Conservation (phyloP, 2,797 vertebrate species). For the Melanotaenia parkinsoni region DNA sequence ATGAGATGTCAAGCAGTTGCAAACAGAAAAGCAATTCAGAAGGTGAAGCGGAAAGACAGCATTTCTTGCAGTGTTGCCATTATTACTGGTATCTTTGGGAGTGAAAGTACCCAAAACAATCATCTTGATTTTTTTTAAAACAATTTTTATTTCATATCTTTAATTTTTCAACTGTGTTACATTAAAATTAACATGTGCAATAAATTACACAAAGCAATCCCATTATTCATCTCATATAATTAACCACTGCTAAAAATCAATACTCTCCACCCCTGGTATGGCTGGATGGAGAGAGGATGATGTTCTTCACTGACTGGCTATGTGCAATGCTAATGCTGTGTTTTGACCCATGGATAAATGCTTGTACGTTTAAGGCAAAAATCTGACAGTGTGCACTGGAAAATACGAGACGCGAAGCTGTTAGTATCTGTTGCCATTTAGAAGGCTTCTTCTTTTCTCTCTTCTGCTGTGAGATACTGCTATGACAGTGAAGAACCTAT, state of each 20-base stretch:
- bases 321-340: background rate
- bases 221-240: conserved; percentile 25
- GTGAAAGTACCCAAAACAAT: background rate
- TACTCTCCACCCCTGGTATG: conserved; percentile 25
- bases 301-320: conserved; percentile 15
- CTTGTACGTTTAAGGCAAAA: conserved; percentile 18
- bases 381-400: conserved; percentile 13
- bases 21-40: conserved; percentile 9
- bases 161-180: background rate
- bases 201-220: background rate
- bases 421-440: conserved; percentile 3
- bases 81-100: background rate
- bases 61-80: background rate
- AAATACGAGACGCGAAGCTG: conserved; percentile 1
- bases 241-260: conserved; percentile 49
- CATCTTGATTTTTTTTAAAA: background rate
- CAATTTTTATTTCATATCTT: background rate
- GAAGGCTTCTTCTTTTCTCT: conserved; percentile 8
- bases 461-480: conserved; percentile 18
- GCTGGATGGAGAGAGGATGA: background rate
- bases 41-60: background rate
- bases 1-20: conserved; percentile 34
- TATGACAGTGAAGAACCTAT: background rate
- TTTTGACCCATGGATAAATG: background rate
- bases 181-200: background rate